These are phyloP conservation scores for Lophius piscatorius DNA, from an alignment of 2,113 vertebrate genomes.

Conservation along the genomic window DNA sequence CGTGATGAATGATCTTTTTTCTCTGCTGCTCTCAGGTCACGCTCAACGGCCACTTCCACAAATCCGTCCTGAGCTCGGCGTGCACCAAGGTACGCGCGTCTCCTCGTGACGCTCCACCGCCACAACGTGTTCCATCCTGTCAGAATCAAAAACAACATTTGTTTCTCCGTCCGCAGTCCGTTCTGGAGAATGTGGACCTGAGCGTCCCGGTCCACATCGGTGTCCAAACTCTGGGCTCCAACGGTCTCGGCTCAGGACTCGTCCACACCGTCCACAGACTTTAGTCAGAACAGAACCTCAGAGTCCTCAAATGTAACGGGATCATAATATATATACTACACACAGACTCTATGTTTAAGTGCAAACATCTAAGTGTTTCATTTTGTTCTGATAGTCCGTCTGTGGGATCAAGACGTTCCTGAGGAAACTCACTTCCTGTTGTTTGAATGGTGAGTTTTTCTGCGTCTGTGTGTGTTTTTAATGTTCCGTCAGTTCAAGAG, in stretches of 20 bases:
- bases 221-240: slow-evolving; percentile 62
- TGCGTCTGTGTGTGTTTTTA: too few species aligned
- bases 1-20: too few species aligned
- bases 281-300: slow-evolving; percentile 7
- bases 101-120: not conserved
- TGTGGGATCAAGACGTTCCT: too few species aligned
- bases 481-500: too few species aligned
- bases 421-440: too few species aligned
- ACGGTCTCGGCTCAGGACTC: slow-evolving; percentile 66
- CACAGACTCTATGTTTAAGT: not conserved
- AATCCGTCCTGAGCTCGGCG: slow-evolving; percentile 69
- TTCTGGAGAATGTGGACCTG: slow-evolving; percentile 63
- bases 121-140: not conserved
- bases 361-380: too few species aligned
- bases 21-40: slow-evolving; percentile 42
- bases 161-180: slow-evolving; percentile 48
- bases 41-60: slow-evolving; percentile 58
- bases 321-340: not conserved
- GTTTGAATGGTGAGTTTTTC: too few species aligned
- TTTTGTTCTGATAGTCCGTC: too few species aligned
- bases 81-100: slow-evolving; percentile 61
- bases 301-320: not conserved
- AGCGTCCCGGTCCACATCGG: slow-evolving; percentile 53
- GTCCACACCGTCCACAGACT: slow-evolving; percentile 23
- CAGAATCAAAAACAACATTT: not conserved